Evolutionary conservation across 2,797 vertebrate species (phyloP), one percentile per base, ranked within the genome.

Genomic region (Nannoperca australis): DNA sequence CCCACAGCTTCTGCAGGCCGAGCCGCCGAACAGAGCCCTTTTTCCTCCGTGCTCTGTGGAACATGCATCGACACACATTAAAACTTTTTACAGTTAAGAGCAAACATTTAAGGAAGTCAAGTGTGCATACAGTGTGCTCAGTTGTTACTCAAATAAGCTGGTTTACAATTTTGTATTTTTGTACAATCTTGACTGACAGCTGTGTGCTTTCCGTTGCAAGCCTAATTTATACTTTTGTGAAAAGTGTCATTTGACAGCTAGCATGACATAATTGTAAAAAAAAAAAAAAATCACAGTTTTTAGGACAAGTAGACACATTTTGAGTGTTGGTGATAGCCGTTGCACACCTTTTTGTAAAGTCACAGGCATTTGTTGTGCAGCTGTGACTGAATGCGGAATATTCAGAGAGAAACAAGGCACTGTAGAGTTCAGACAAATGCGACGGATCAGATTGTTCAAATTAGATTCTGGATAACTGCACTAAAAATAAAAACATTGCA

Each of bases 1-100:
- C 98, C 98, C 98, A 99, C 73, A 99, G 95, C 87, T 99, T 99
- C 93, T 99, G 98, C 58, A 99, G 95, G 81, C 98, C 98, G 61
- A 97, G 94, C 50, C 98, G 95, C 78, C 98, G 96, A 20, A 98
- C 97, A 20, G 98, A 99, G 32, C 97, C 97, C 84, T 98, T 99
- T 98, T 99, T 99, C 96, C 98, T 96, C 78, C 98, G 95, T 78
- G 98, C 97, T 90, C 98, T 99, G 78, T 24, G 20, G 70, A 78
- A 68, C 27, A 38, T 9, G 49, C 34, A 47, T 7, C 32, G 8
- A 78, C 17, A 32, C 49, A 47, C 24, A 49, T 77, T 22, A 83
- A 60, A 68, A 54, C 60, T 44, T 56, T 54, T 58, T 30, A 32
- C 22, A 24, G 14, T 18, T 32, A 2, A 32, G 2, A 47, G 24